Evolutionary conservation across 2,113 vertebrate genomes (phyloP).

Genomic region (Pangasianodon gigas): DNA sequence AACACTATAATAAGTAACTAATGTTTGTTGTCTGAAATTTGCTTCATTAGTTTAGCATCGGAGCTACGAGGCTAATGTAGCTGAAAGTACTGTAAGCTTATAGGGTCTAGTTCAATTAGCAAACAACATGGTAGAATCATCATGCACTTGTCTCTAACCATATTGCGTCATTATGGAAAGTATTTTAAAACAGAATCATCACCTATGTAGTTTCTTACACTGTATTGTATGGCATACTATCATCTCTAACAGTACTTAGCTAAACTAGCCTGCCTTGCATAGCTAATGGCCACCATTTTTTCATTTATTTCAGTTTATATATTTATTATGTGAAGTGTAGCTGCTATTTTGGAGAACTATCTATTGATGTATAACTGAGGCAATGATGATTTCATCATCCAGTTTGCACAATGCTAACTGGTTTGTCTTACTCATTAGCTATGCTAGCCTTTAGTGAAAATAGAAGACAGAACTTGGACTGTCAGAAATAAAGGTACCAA

Average conservation of each 20-base stretch:
- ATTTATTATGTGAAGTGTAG: neutral
- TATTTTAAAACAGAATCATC: neutral
- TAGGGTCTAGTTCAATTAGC: neutral
- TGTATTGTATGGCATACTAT: neutral
- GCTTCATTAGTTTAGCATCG: neutral
- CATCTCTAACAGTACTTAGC: neutral
- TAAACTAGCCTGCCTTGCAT: neutral
- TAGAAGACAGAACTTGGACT: neutral
- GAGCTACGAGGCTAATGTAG: neutral
- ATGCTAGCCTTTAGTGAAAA: neutral
- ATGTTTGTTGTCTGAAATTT: neutral
- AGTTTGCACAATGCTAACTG: neutral
- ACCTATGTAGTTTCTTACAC: neutral
- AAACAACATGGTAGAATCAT: neutral
- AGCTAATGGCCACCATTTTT: neutral
- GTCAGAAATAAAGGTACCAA: neutral
- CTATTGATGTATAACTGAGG: neutral
- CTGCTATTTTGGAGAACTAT: neutral
- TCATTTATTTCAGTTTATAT: neutral
- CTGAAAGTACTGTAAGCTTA: neutral
- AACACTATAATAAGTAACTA: neutral
- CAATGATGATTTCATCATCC: neutral
- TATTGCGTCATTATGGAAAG: neutral
- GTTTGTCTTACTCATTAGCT: neutral
- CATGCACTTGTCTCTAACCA: neutral